A percentile compares a stretch with the other conserved stretches of the same genome.
phyloP scores from a whole-genome alignment of 2,797 vertebrate genomes.

The Garrulus glandarius region DNA sequence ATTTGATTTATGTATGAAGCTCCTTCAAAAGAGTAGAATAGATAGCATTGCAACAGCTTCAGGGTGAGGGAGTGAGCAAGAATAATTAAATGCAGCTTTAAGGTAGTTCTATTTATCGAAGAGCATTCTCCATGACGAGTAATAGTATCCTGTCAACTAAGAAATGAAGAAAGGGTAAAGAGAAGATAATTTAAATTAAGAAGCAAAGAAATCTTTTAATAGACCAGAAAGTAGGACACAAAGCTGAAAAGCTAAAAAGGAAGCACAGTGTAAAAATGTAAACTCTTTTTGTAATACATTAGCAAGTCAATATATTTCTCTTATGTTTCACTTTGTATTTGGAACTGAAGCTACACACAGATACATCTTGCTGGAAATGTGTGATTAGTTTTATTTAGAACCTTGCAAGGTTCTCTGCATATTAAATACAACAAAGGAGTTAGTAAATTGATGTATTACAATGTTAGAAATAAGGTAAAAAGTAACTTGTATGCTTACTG shows the following conservation, averaged over 20 bases:
- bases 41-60: not conserved
- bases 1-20: not conserved
- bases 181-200: slow-evolving; percentile 15
- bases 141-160: not conserved
- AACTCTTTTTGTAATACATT: not conserved
- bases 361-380: not conserved
- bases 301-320: not conserved
- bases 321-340: not conserved
- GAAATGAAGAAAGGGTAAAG: not conserved
- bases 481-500: not conserved
- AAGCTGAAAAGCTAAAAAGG: not conserved
- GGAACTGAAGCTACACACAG: not conserved
- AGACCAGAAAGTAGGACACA: not conserved
- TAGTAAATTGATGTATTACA: not conserved
- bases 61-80: not conserved
- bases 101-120: not conserved
- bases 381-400: slow-evolving; percentile 1
- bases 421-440: slow-evolving; percentile 8
- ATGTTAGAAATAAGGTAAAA: not conserved
- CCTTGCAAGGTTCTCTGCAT: not conserved
- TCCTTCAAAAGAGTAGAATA: not conserved
- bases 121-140: not conserved
- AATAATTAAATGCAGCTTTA: not conserved
- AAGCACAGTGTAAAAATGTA: not conserved
- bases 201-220: not conserved